Base-by-base conservation (phyloP, 1,140 invertebrate genomes). In the Lanistes nyassanus region DNA sequence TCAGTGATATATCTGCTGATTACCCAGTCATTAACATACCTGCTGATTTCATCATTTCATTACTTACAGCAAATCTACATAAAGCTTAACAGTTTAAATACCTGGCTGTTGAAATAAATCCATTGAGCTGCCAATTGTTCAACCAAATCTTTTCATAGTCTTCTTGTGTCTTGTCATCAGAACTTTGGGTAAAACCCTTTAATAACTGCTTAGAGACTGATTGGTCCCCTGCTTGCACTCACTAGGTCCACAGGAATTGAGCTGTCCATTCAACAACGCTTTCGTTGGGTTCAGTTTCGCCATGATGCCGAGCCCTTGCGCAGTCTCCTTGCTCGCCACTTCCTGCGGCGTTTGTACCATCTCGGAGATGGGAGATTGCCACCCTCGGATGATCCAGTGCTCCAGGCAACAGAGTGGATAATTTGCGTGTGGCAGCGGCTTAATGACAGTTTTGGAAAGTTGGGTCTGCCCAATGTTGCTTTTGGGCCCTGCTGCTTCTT, bases 241-340 rank as follows among this genome's bases (percentile, higher is more conserved):
- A 47, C 1, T 80, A 88, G 87, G 60, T 88, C 85, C 4, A 83
- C 83, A 64, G 85, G 87, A 19, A 76, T 88, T 37, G 87, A 88
- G 36, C 78, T 86, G 13, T 78, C 80, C 29, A 81, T 88, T 60
- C 85, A 88, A 75, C 88, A 87, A 55, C 75, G 84, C 23, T 88
- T 89, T 79, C 84, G 85, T 37, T 89, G 88, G 88, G 84, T 88
- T 37, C 86, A 88, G 73, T 84, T 87, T 69, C 83, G 85, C 26
- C 79, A 85, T 37, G 85, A 87, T 60, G 82, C 82, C 26, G 88
- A 89, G 76, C 88, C 88, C 36, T 79, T 87, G 29, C 75, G 82
- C 60, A 82, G 83, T 70, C 77, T 88, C 4, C 77, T 89, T 34
- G 82, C 85, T 37, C 80, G 88, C 36, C 84, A 88, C 69, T 81